phyloP scores from a whole-genome alignment of 2,888 invertebrate genomes.

The Cylloceria caligata region DNA sequence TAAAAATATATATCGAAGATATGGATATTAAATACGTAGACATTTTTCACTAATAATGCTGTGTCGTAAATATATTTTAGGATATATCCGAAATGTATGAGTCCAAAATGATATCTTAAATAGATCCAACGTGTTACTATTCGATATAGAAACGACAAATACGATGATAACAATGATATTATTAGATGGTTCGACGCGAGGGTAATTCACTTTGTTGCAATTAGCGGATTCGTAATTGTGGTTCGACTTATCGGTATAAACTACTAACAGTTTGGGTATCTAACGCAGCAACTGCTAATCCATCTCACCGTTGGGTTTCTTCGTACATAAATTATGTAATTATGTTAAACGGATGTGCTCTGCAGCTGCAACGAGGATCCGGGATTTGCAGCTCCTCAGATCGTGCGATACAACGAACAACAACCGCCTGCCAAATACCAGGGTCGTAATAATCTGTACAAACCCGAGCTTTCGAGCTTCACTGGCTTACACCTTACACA shows the following conservation, averaged over 20 bases:
- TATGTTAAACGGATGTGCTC: constrained; percentile 47
- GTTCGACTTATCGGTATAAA: background rate
- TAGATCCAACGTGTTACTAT: no score
- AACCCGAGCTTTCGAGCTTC: background rate
- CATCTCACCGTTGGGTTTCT: background rate
- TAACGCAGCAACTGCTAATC: background rate
- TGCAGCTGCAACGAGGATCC: constrained; percentile 26
- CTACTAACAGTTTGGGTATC: constrained; percentile 1
- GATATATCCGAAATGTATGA: no score
- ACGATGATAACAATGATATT: background rate
- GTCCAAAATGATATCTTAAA: no score
- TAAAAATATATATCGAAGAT: no score
- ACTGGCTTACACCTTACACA: background rate
- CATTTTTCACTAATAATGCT: no score
- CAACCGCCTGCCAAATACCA: constrained; percentile 13
- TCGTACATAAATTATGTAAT: constrained; percentile 40
- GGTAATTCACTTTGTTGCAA: background rate
- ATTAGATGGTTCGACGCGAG: background rate
- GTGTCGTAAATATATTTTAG: no score
- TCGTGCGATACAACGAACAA: constrained; percentile 9
- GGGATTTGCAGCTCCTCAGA: constrained; percentile 23
- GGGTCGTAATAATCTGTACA: background rate
- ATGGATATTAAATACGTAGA: no score
- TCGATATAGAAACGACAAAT: no score
- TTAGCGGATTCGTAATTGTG: constrained; percentile 14